These are phyloP conservation scores for Zelostemma sp. DNA, from an alignment of 1,140 invertebrate genomes.

Conservation along the genomic window DNA sequence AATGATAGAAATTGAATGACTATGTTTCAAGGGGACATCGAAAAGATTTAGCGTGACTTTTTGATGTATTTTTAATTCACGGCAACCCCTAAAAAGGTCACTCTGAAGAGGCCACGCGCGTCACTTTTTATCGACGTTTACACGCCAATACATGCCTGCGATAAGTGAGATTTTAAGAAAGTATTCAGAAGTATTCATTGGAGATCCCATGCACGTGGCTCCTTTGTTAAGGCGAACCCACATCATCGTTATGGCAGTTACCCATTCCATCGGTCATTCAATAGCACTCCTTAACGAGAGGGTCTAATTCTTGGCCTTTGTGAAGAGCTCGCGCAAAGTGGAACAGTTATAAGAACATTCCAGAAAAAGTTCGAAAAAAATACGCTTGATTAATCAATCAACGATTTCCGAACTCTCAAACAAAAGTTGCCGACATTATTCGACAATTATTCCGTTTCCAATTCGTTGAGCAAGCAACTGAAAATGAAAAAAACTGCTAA, in stretches of 20 bases:
- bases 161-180: slow-evolving; percentile 27
- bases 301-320: slow-evolving; percentile 38
- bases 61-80: too few species aligned
- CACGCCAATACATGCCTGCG: slow-evolving; percentile 14
- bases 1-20: too few species aligned
- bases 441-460: slow-evolving; percentile 19
- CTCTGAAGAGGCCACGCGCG: slow-evolving; percentile 13
- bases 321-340: slow-evolving; percentile 18
- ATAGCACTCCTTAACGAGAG: slow-evolving; percentile 33
- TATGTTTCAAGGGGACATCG: too few species aligned
- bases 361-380: slow-evolving; percentile 25
- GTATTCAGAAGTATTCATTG: slow-evolving; percentile 15
- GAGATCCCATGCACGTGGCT: slow-evolving; percentile 10
- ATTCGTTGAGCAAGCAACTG: too few species aligned
- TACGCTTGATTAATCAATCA: slow-evolving; percentile 26
- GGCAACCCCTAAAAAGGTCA: slow-evolving; percentile 17
- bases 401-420: slow-evolving; percentile 18
- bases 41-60: too few species aligned
- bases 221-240: slow-evolving; percentile 31
- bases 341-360: slow-evolving; percentile 30
- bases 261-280: slow-evolving; percentile 28
- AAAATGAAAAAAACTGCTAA: too few species aligned
- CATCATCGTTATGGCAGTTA: slow-evolving; percentile 39
- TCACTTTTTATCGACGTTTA: slow-evolving; percentile 24
- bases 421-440: slow-evolving; percentile 20